phyloP scores from a whole-genome alignment of 2,888 invertebrate genomes.

The Neoascia interrupta region DNA sequence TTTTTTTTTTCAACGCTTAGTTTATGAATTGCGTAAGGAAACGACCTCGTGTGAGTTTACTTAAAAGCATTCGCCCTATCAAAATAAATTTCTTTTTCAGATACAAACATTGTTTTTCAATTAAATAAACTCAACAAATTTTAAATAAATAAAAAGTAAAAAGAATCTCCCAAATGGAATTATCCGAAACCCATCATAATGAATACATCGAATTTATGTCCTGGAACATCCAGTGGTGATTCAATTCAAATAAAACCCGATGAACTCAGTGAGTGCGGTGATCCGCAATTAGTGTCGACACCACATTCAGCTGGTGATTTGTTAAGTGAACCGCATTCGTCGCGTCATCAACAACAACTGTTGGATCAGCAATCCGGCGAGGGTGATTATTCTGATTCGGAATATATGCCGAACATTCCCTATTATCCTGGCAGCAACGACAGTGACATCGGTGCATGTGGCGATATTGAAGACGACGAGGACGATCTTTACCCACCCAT shows the following conservation, averaged over 20 bases:
- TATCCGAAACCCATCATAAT: constrained; percentile 44
- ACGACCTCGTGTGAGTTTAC: not conserved
- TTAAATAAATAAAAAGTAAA: constrained; percentile 3
- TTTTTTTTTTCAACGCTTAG: too few species aligned
- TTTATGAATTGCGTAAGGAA: constrained; percentile 21
- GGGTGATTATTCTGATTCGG: constrained; percentile 49
- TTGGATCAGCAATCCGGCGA: constrained; percentile 32
- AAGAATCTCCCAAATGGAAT: constrained; percentile 58
- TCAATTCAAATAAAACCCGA: constrained; percentile 35
- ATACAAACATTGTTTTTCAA: constrained; percentile 2
- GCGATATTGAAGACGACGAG: constrained; percentile 45
- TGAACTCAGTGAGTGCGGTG: constrained; percentile 7
- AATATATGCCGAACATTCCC: constrained; percentile 54
- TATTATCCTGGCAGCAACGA: constrained; percentile 51
- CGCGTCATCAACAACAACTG: constrained; percentile 3
- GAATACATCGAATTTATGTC: constrained; percentile 61
- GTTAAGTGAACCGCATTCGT: too few species aligned
- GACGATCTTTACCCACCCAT: constrained; percentile 20
- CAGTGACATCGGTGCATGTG: constrained; percentile 50
- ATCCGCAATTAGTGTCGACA: not conserved
- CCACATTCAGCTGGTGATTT: constrained; percentile 27
- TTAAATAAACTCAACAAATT: not conserved
- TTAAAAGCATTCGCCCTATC: constrained; percentile 1
- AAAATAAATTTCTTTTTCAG: constrained; percentile 25
- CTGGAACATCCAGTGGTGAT: constrained; percentile 52